Percentiles rank a stretch among this genome's conserved stretches.
These are phyloP conservation scores for Phoronis australis DNA, from an alignment of 2,888 invertebrate species.

Conservation along the genomic window DNA sequence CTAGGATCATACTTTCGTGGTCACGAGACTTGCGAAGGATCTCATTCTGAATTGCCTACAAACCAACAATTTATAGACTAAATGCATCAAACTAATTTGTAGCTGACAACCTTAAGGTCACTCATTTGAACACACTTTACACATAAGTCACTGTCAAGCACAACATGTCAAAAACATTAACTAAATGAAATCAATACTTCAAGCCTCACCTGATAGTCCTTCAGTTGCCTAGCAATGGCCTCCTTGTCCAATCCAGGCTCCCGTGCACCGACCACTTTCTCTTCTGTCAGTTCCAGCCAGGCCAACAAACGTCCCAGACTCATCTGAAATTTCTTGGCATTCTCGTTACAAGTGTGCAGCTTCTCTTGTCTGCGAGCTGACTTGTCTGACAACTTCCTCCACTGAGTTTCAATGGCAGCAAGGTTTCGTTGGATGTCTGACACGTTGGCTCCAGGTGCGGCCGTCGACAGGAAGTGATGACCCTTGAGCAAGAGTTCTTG, in stretches of 20 bases:
- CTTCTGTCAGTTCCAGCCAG: constrained; percentile 83
- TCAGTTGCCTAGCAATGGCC: constrained; percentile 72
- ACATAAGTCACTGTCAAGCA: too few species aligned
- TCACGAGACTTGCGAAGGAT: constrained; percentile 91
- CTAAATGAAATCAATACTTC: too few species aligned
- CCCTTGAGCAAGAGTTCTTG: constrained; percentile 77
- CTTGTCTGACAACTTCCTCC: constrained; percentile 86
- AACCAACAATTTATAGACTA: too few species aligned
- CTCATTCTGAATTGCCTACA: constrained; percentile 73
- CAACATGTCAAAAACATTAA: too few species aligned
- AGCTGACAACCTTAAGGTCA: too few species aligned
- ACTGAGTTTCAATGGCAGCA: constrained; percentile 82
- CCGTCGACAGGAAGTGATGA: constrained; percentile 58
- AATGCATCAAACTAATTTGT: too few species aligned
- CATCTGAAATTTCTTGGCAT: constrained; percentile 68
- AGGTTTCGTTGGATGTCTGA: constrained; percentile 66
- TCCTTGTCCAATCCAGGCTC: constrained; percentile 77
- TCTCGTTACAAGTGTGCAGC: constrained; percentile 62
- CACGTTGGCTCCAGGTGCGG: constrained; percentile 51
- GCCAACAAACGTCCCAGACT: constrained; percentile 63
- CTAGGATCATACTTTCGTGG: constrained; percentile 63
- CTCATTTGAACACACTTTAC: too few species aligned
- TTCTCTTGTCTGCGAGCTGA: constrained; percentile 64
- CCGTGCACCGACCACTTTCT: constrained; percentile 68
- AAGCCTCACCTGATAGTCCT: constrained; percentile 66